phyloP scores from a whole-genome alignment of 2,888 invertebrate species.

The Morpho achilles region DNA sequence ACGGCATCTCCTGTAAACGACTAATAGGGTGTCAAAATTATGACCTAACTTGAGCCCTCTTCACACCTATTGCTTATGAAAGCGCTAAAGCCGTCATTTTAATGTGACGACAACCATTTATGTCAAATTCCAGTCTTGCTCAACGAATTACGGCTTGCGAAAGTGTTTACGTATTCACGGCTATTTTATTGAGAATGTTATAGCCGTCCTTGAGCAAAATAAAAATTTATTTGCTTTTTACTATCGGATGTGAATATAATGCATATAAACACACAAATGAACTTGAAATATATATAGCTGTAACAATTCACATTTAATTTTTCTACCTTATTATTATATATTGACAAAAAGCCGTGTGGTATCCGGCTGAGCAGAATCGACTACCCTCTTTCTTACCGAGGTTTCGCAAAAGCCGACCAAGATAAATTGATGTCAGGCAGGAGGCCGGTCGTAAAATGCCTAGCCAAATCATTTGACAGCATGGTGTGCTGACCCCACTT shows the following conservation, averaged over 20 bases:
- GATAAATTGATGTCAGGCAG: no score
- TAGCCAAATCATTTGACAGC: no score
- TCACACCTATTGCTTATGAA: neutral
- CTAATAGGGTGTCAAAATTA: conserved; percentile 4
- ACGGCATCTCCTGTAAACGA: neutral
- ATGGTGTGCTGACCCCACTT: no score
- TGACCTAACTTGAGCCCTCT: neutral
- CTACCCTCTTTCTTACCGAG: no score
- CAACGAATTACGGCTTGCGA: conserved; percentile 5
- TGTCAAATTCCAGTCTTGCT: conserved; percentile 9
- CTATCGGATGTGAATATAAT: neutral
- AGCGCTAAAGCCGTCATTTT: neutral
- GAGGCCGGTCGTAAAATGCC: no score
- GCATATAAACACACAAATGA: no score
- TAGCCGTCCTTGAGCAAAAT: neutral
- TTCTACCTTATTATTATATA: no score
- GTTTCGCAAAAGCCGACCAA: no score
- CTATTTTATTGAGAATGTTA: conserved; percentile 3
- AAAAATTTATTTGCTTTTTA: neutral
- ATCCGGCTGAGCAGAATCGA: no score
- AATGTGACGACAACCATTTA: conserved; percentile 1
- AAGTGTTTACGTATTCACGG: neutral
- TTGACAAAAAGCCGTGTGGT: no score
- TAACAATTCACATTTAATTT: no score
- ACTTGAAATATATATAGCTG: no score